Conservation (phyloP, 2,797 vertebrate genomes). For the Enteromius anoplus region DNA sequence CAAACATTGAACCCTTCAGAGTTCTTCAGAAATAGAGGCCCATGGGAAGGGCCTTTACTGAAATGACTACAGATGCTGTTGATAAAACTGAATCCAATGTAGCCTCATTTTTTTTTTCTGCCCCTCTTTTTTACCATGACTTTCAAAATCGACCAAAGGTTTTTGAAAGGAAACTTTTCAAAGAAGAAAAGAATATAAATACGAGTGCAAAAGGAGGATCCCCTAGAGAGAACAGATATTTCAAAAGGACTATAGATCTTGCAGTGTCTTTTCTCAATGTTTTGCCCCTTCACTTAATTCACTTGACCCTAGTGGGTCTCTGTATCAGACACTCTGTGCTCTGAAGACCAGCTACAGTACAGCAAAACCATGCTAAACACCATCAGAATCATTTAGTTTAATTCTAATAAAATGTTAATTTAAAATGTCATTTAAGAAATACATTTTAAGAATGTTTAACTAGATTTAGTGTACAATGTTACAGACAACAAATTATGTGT, state of each 20-base stretch:
- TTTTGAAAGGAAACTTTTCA: conserved; percentile 33
- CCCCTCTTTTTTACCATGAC: not conserved
- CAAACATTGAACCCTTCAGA: conserved; percentile 50
- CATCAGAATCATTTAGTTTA: not conserved
- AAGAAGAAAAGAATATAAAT: conserved; percentile 27
- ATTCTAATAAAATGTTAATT: not conserved
- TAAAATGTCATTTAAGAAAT: not conserved
- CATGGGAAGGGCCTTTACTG: conserved; percentile 48
- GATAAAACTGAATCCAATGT: conserved; percentile 37
- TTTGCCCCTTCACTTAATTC: conserved; percentile 27
- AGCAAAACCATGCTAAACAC: not conserved
- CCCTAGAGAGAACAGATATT: conserved; percentile 24
- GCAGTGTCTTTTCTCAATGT: conserved; percentile 25
- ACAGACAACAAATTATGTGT: not conserved
- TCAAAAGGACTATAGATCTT: conserved; percentile 27
- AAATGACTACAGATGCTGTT: conserved; percentile 45
- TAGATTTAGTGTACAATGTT: not conserved
- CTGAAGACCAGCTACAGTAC: not conserved
- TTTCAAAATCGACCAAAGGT: conserved; percentile 46
- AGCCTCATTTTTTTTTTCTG: not conserved
- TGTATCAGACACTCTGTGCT: not conserved
- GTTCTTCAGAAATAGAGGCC: conserved; percentile 44
- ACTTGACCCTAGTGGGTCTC: not conserved
- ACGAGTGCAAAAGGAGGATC: conserved; percentile 21
- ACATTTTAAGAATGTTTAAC: not conserved